Evolutionary conservation across 2,888 invertebrate species (phyloP), one percentile per base, ranked within the genome.

Genomic region (Pterostichus madidus): DNA sequence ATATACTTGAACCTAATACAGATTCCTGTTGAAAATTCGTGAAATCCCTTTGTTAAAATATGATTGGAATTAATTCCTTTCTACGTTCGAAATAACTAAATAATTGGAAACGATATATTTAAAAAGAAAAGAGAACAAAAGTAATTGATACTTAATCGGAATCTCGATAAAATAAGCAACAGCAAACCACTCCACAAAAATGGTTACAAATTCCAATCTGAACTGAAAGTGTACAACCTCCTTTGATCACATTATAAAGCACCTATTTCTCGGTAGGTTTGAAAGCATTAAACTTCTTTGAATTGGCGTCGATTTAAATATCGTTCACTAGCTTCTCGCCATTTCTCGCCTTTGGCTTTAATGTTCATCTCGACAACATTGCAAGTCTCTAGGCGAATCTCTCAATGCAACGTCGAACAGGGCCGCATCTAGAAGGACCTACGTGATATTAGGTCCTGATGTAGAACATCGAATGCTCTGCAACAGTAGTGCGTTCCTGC

Each of bases 231-330:
- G 64, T 39, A 7, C 8, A n/a, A 13, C 35, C 8, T n/a, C 8
- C 32, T 64, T 64, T 71, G 68, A 71, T 71, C 44, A 71, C 44
- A 71, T 71, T 71, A 71, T 71, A 71, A 44, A 44, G 68, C 68
- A 71, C 44, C 39, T 44, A 71, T 71, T 71, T 71, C 68, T 71
- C 68, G 17, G 39, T 44, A 44, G 44, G 68, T 71, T 71, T 71
- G 44, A 71, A 44, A 44, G 68, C 68, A 71, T 71, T 71, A 71
- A 71, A 71, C n/a, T 39, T 39, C 15, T 71, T 17, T 71, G 44
- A 71, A 71, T 71, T 71, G 44, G 68, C 68, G 44, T 71, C 68
- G 68, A 71, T 71, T 71, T 71, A 71, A 71, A 71, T 71, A 71
- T 71, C 56, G 17, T 17, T 17, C 17, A 56, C 56, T 56, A 3